Evolutionary conservation across 2,888 invertebrate species (phyloP).

Genomic region (Mystacides longicornis): DNA sequence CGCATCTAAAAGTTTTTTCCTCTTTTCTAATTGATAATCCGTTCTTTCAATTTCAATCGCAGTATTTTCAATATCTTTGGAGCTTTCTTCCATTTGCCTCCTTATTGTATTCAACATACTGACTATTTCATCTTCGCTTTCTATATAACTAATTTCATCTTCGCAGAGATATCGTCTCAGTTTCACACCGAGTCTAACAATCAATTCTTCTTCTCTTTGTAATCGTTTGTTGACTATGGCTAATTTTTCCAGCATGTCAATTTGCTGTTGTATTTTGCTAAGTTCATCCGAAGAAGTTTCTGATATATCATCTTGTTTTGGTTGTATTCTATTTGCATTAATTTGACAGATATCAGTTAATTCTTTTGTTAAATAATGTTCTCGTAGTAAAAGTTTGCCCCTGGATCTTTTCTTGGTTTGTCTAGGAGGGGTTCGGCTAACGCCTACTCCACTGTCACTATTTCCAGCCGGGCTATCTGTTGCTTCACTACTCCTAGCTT

Average conservation of each 20-base stretch:
- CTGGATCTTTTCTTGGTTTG: constrained; percentile 48
- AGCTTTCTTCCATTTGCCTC: constrained; percentile 43
- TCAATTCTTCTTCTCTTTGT: constrained; percentile 64
- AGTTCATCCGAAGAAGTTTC: constrained; percentile 46
- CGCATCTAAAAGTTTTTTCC: constrained; percentile 48
- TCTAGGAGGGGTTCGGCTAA: constrained; percentile 55
- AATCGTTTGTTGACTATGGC: constrained; percentile 65
- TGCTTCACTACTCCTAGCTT: constrained; percentile 22
- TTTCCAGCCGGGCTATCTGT: constrained; percentile 51
- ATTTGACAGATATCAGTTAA: constrained; percentile 48
- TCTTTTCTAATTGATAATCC: constrained; percentile 46
- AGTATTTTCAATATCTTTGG: constrained; percentile 48
- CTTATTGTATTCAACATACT: constrained; percentile 48
- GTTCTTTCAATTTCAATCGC: constrained; percentile 44
- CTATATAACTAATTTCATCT: constrained; percentile 30
- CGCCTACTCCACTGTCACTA: constrained; percentile 63
- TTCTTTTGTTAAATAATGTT: constrained; percentile 50
- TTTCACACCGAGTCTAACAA: constrained; percentile 60
- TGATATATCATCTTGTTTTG: constrained; percentile 43
- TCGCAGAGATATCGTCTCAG: constrained; percentile 53
- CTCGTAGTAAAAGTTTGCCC: constrained; percentile 47
- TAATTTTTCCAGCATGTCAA: constrained; percentile 66
- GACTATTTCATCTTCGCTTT: constrained; percentile 42
- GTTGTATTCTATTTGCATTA: constrained; percentile 40
- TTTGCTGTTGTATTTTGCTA: constrained; percentile 56